Evolutionary conservation across 1,140 invertebrate genomes (phyloP).

Genomic region (Lethocerus indicus): DNA sequence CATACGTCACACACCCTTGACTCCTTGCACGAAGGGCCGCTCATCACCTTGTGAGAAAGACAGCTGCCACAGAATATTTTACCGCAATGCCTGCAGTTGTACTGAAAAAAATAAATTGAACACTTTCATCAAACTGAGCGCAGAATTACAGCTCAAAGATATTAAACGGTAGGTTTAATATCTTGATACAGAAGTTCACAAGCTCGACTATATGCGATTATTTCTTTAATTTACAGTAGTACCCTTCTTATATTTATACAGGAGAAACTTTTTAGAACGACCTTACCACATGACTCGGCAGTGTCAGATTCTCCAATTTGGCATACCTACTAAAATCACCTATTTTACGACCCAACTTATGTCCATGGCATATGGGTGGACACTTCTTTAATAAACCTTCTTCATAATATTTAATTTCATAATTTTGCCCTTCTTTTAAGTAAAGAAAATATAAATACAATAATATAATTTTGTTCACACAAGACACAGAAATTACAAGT

Average conservation of each 20-base stretch:
- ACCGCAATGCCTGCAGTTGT: slow-evolving; percentile 89
- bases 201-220: too few species aligned
- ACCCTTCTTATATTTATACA: too few species aligned
- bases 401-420: neutral
- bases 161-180: too few species aligned
- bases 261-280: neutral
- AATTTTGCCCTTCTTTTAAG: neutral
- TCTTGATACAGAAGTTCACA: too few species aligned
- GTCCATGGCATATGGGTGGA: neutral
- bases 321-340: too few species aligned
- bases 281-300: neutral
- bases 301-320: too few species aligned
- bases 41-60: slow-evolving; percentile 58
- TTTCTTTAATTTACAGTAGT: neutral
- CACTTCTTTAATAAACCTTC: neutral
- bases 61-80: slow-evolving; percentile 86
- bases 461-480: neutral
- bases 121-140: too few species aligned
- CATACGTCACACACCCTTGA: slow-evolving; percentile 92
- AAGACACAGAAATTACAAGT: neutral
- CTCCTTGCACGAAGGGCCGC: slow-evolving; percentile 68
- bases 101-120: slow-evolving; percentile 35
- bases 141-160: too few species aligned
- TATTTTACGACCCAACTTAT: neutral
- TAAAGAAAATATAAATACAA: neutral